Base-by-base conservation (phyloP, 2,888 invertebrate genomes). In the Argynnis bischoffii region DNA sequence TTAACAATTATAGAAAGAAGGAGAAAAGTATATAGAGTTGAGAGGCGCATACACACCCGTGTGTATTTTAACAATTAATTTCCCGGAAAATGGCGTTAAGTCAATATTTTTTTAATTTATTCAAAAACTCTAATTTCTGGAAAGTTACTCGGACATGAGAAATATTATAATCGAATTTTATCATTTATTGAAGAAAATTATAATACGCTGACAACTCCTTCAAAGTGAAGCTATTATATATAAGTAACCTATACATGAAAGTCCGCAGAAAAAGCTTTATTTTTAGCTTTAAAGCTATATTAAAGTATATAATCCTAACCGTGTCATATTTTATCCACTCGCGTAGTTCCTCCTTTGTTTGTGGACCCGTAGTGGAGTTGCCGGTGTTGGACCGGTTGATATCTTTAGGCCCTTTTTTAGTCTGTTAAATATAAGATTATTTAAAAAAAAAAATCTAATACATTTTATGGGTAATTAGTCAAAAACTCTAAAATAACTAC, bases 301-400 rank as follows among this genome's bases (percentile, higher is more conserved):
- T 1, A 26, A n/a, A 5, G 21, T 8, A 57, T 18, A 59, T 31
- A 31, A 55, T 55, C 50, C 47, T 76, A 76, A 90, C 90, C 66
- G 76, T 26, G 15, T 75, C 71, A 71, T 73, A 89, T 46, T 73
- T 79, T 2, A 89, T 73, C 91, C 91, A 92, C 70, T 90, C 88
- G 0, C 87, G 79, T 2, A 89, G 63, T 61, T 90, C 90, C 11
- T 87, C 87, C 69, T 83, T 89, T 5, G 72, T 26, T 46, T 77
- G 78, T n/a, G 75, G 70, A 0, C 60, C 64, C 0, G 67, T 35
- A 13, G 61, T 35, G 1, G 65, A 67, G 15, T 71, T 70, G 1
- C 67, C 71, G 16, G 72, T 71, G 13, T 60, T 51, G 0, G 77
- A 76, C 31, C 72, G 68, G 51, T 72, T 71, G 2, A 69, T 8